Evolutionary conservation across 2,888 invertebrate genomes (phyloP).

Genomic region (Electrophaes corylata): DNA sequence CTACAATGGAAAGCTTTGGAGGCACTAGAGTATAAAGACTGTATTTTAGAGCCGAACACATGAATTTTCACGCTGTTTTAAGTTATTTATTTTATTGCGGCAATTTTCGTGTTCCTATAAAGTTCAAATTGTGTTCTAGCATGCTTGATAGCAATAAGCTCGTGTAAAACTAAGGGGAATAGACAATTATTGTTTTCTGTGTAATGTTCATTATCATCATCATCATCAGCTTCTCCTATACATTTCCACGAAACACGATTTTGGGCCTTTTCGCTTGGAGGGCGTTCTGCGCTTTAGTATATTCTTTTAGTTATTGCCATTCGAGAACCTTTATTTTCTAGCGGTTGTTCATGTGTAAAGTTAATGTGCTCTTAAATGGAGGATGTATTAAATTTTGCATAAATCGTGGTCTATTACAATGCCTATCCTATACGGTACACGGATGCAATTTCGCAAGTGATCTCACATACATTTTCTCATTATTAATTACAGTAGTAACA

Average conservation of each 20-base stretch:
- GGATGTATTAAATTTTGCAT: constrained; percentile 17
- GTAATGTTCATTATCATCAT: no score
- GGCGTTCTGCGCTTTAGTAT: no score
- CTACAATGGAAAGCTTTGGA: constrained; percentile 18
- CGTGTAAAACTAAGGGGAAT: background rate
- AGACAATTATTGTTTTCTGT: constrained; percentile 13
- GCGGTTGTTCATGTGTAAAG: no score
- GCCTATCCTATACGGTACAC: constrained; percentile 31
- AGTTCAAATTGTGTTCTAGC: constrained; percentile 8
- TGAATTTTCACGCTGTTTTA: constrained; percentile 5
- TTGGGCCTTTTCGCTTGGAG: no score
- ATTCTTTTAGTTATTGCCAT: no score
- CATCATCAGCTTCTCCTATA: no score
- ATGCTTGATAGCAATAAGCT: constrained; percentile 11
- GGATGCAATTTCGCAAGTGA: constrained; percentile 36
- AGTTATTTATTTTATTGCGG: constrained; percentile 19
- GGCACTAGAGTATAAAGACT: constrained; percentile 9
- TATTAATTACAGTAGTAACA: constrained; percentile 60
- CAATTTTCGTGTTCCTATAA: constrained; percentile 4
- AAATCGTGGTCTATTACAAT: constrained; percentile 29
- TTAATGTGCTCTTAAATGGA: constrained; percentile 17
- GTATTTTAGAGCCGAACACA: constrained; percentile 8
- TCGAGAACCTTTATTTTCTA: no score
- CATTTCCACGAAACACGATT: no score
- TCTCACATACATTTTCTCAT: constrained; percentile 47